Conservation (phyloP, 2,797 vertebrate species). For the Takifugu rubripes region DNA sequence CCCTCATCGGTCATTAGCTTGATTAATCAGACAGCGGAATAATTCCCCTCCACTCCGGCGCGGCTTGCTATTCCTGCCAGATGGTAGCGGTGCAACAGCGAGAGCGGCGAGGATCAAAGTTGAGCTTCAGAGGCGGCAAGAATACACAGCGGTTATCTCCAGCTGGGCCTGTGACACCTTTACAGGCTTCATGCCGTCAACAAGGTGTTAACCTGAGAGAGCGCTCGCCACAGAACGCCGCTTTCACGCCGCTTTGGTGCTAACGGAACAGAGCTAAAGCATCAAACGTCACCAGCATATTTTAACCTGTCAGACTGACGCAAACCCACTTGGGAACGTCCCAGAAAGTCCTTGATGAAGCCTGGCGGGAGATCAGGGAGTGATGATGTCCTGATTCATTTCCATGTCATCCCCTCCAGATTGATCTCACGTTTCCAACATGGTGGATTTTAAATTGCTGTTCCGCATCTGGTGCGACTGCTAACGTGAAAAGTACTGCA, state of each 20-base stretch:
- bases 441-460: too few species aligned
- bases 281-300: too few species aligned
- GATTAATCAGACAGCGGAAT: slow-evolving; percentile 68
- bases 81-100: slow-evolving; percentile 67
- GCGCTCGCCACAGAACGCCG: slow-evolving; percentile 17
- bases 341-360: background rate
- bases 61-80: slow-evolving; percentile 60
- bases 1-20: slow-evolving; percentile 68
- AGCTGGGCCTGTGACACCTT: slow-evolving; percentile 56
- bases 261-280: too few species aligned
- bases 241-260: slow-evolving; percentile 1
- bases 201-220: slow-evolving; percentile 32
- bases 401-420: too few species aligned
- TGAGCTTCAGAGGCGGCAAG: slow-evolving; percentile 58
- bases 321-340: too few species aligned
- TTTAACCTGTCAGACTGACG: too few species aligned
- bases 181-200: slow-evolving; percentile 37
- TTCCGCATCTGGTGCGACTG: too few species aligned
- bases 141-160: slow-evolving; percentile 62
- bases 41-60: slow-evolving; percentile 19
- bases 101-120: slow-evolving; percentile 63
- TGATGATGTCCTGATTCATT: too few species aligned
- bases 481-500: too few species aligned
- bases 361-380: too few species aligned
- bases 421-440: too few species aligned